Evolutionary conservation across 2,113 vertebrate species (phyloP).

Genomic region (Bettongia penicillata): DNA sequence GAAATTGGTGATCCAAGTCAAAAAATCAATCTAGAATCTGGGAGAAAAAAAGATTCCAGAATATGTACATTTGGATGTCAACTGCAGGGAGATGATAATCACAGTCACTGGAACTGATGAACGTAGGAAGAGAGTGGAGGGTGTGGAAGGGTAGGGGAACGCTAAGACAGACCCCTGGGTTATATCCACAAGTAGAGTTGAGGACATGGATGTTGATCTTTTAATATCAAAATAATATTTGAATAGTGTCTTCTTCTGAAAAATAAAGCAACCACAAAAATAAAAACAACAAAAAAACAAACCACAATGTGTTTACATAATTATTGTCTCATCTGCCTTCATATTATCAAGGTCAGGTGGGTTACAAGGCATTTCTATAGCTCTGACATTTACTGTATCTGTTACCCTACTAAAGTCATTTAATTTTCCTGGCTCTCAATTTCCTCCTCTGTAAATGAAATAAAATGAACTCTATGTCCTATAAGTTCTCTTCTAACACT

Average conservation of each 20-base stretch:
- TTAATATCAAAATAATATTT: background rate
- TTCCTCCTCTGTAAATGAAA: background rate
- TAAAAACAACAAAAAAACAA: too few relatives aligned
- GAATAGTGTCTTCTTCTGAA: background rate
- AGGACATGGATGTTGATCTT: background rate
- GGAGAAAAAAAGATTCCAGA: background rate
- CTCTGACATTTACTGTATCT: background rate
- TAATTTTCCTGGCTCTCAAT: background rate
- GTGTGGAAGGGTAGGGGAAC: background rate
- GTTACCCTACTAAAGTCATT: background rate
- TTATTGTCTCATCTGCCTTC: background rate
- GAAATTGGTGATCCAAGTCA: background rate
- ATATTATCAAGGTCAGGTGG: background rate
- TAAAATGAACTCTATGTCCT: background rate
- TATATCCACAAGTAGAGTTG: background rate
- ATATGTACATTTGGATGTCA: background rate
- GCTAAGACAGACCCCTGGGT: background rate
- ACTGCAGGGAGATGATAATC: background rate
- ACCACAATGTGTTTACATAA: background rate
- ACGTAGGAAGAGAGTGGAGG: background rate
- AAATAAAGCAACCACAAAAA: too few relatives aligned
- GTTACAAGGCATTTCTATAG: background rate
- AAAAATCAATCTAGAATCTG: background rate
- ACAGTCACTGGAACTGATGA: background rate
- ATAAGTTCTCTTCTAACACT: background rate